Evolutionary conservation across 2,113 vertebrate genomes (phyloP).

Genomic region (Telmatochromis sp.): DNA sequence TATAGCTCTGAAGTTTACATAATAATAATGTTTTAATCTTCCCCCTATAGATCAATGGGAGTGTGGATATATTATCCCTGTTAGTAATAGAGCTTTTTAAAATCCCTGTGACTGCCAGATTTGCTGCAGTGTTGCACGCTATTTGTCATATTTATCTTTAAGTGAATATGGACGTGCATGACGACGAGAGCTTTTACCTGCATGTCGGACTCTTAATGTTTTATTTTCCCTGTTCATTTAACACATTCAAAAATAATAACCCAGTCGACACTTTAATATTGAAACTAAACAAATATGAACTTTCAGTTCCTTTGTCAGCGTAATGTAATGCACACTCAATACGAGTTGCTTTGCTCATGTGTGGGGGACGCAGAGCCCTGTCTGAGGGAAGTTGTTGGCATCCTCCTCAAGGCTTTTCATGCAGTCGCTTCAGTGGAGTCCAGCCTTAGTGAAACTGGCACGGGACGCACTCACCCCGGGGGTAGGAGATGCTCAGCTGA

Average conservation of each 20-base stretch:
- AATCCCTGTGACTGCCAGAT: not conserved
- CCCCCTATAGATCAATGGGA: not conserved
- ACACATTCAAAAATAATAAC: not conserved
- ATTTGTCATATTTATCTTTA: not conserved
- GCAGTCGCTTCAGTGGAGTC: constrained; percentile 64
- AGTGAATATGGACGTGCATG: not conserved
- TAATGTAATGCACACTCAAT: not conserved
- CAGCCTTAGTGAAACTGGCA: constrained; percentile 64
- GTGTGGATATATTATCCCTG: not conserved
- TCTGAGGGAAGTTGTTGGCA: constrained; percentile 60
- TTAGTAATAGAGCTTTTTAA: not conserved
- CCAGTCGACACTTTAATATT: not conserved
- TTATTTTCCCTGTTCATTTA: not conserved
- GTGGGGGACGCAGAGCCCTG: constrained; percentile 19
- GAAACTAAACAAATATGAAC: not conserved
- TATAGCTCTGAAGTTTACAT: not conserved
- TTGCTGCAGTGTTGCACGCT: not conserved
- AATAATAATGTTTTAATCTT: not conserved
- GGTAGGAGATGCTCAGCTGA: constrained; percentile 57
- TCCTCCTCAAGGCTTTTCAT: constrained; percentile 63
- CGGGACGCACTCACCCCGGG: constrained; percentile 43
- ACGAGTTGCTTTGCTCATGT: constrained; percentile 15
- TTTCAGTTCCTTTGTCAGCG: not conserved
- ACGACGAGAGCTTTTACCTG: not conserved
- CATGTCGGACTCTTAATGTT: not conserved